Conservation (phyloP, 1,140 invertebrate genomes). For the Magallana gigas region DNA sequence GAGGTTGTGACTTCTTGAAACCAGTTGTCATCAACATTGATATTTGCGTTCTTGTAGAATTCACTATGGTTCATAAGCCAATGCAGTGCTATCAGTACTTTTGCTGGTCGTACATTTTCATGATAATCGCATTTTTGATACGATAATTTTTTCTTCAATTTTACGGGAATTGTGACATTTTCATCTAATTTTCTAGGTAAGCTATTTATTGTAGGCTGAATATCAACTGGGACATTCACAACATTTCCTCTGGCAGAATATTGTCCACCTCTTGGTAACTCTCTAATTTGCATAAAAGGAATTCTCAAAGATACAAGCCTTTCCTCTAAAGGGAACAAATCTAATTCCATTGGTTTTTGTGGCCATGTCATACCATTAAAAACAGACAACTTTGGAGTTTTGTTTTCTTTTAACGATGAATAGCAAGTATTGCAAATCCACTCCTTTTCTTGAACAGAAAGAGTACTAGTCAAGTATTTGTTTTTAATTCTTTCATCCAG, state of each 20-base stretch:
- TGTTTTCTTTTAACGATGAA: not conserved
- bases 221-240: slow-evolving; percentile 40
- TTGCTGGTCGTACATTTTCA: slow-evolving; percentile 52
- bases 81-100: slow-evolving; percentile 28
- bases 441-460: slow-evolving; percentile 24
- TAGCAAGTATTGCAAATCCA: slow-evolving; percentile 45
- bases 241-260: slow-evolving; percentile 40
- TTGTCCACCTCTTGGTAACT: slow-evolving; percentile 36
- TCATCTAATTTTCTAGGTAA: slow-evolving; percentile 51
- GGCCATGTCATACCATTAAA: slow-evolving; percentile 35
- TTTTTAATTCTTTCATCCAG: not conserved
- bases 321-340: slow-evolving; percentile 45
- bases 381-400: slow-evolving; percentile 40
- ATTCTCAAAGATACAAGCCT: slow-evolving; percentile 41
- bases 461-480: not conserved
- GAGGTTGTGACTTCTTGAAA: slow-evolving; percentile 13
- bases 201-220: slow-evolving; percentile 48
- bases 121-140: slow-evolving; percentile 39
- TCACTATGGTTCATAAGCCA: slow-evolving; percentile 45
- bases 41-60: slow-evolving; percentile 44
- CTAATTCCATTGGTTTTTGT: slow-evolving; percentile 13
- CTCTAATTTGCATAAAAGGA: slow-evolving; percentile 41
- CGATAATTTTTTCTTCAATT: slow-evolving; percentile 48
- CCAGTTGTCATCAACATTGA: slow-evolving; percentile 31
- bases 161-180: slow-evolving; percentile 46